phyloP scores from a whole-genome alignment of 2,797 vertebrate species.

The Fistularia tabacaria region DNA sequence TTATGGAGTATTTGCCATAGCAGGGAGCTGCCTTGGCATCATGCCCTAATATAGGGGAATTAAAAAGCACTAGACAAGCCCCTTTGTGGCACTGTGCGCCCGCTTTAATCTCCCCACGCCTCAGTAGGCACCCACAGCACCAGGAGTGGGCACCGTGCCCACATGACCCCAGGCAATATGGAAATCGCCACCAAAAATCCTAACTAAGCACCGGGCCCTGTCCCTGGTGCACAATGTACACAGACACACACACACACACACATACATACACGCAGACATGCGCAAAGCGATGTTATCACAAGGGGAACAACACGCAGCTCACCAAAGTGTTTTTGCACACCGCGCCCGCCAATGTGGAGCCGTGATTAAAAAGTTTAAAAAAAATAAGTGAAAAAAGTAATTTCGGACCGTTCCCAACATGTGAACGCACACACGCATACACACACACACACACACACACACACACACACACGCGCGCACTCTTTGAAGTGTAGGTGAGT shows the following conservation, averaged over 20 bases:
- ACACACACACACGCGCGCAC: constrained; percentile 31
- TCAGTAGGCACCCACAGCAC: constrained; percentile 72
- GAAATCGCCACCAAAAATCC: constrained; percentile 74
- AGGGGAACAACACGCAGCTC: constrained; percentile 34
- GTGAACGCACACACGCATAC: constrained; percentile 18
- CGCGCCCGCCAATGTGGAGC: no score
- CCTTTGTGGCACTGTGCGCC: constrained; percentile 77
- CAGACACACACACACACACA: constrained; percentile 21
- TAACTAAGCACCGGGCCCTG: constrained; percentile 59
- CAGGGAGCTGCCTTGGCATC: constrained; percentile 70
- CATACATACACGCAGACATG: constrained; percentile 48
- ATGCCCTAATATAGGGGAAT: constrained; percentile 80
- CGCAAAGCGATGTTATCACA: constrained; percentile 30
- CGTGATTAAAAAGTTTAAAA: no score
- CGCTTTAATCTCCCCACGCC: constrained; percentile 77
- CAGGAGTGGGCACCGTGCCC: constrained; percentile 74
- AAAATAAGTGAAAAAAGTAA: constrained; percentile 18
- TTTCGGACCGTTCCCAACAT: constrained; percentile 3
- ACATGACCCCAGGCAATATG: constrained; percentile 79
- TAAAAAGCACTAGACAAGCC: constrained; percentile 81
- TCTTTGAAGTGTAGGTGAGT: constrained; percentile 64
- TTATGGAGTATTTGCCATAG: constrained; percentile 72
- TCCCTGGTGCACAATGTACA: constrained; percentile 52
- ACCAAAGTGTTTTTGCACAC: constrained; percentile 15
- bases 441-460: constrained; percentile 14